Conservation (phyloP, 2,797 vertebrate species). For the Melanotaenia nigrans region DNA sequence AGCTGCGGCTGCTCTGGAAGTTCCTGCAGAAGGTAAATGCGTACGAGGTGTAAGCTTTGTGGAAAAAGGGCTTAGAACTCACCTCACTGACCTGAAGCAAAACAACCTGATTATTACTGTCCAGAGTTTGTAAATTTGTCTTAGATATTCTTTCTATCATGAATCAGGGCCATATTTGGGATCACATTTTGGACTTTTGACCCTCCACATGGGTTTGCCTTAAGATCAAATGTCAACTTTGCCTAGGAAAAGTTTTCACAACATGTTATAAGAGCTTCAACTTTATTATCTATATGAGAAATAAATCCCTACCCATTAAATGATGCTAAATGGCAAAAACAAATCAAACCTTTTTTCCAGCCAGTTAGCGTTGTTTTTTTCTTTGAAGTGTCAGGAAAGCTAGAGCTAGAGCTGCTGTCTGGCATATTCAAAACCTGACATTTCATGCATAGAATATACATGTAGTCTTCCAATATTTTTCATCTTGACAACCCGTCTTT, state of each 20-base stretch:
- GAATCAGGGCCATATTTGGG: neutral
- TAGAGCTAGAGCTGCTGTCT: no score
- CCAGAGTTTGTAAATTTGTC: neutral
- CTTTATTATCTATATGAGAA: no score
- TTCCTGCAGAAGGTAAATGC: conserved; percentile 87
- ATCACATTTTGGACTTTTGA: neutral
- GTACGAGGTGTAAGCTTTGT: neutral
- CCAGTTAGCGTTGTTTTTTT: no score
- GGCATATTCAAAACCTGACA: no score
- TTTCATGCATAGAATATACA: no score
- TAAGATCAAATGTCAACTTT: neutral
- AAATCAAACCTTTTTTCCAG: no score
- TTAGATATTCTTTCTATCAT: neutral
- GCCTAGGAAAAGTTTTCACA: no score
- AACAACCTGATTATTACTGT: neutral
- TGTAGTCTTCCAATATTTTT: neutral
- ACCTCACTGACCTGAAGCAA: neutral
- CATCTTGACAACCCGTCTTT: neutral
- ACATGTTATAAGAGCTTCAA: no score
- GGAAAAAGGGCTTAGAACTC: conserved; percentile 3
- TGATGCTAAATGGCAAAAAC: no score
- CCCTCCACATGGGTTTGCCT: neutral
- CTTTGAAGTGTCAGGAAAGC: no score
- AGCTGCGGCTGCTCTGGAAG: conserved; percentile 85
- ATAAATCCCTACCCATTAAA: no score